These are phyloP conservation scores for Amphiprion ocellaris DNA, from an alignment of 2,113 vertebrate genomes.

Conservation along the genomic window DNA sequence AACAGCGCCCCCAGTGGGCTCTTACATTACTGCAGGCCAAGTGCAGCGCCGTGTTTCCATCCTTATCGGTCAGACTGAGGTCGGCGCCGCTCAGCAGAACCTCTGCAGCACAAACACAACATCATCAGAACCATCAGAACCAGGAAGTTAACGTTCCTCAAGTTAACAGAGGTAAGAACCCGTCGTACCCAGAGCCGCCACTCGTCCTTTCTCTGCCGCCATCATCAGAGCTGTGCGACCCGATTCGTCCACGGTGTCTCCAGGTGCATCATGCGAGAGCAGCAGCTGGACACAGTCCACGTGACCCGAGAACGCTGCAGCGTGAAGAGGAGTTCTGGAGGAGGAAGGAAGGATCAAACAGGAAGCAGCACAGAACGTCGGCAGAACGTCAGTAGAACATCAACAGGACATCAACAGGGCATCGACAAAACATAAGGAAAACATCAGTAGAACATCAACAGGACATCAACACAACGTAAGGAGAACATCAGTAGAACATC, in stretches of 20 bases:
- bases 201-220: conserved; percentile 89
- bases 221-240: conserved; percentile 92
- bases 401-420: too few relatives aligned
- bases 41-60: conserved; percentile 93
- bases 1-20: conserved; percentile 50
- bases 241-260: conserved; percentile 86
- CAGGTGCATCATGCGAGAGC: conserved; percentile 89
- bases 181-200: conserved; percentile 86
- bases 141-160: too few relatives aligned
- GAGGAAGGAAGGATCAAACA: neutral
- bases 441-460: too few relatives aligned
- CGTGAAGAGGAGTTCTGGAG: conserved; percentile 92
- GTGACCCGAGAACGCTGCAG: conserved; percentile 92
- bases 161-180: neutral
- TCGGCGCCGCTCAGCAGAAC: conserved; percentile 89
- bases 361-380: too few relatives aligned
- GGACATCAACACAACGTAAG: too few relatives aligned
- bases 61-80: conserved; percentile 89
- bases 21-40: conserved; percentile 94
- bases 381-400: too few relatives aligned
- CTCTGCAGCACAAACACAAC: conserved; percentile 80
- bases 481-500: too few relatives aligned
- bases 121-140: too few relatives aligned
- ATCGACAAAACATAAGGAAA: too few relatives aligned
- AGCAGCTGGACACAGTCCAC: conserved; percentile 94